phyloP scores from a whole-genome alignment of 2,888 invertebrate genomes.

The Anorthoa munda region DNA sequence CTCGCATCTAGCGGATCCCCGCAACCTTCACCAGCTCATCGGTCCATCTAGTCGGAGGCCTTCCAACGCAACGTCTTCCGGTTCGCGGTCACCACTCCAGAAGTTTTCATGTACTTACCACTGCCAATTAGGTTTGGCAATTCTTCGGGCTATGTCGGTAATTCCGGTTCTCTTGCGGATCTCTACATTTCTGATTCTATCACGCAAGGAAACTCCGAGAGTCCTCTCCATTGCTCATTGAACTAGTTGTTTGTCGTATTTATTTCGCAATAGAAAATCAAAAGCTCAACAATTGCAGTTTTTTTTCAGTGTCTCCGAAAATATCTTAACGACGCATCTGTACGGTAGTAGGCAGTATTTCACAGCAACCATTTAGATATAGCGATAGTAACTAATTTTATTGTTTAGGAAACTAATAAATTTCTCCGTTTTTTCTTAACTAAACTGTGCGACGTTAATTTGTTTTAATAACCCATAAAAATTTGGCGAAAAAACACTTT shows the following conservation, averaged over 20 bases:
- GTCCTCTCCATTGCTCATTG: too few species aligned
- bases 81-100: too few species aligned
- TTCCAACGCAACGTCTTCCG: too few species aligned
- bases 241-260: not conserved
- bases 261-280: slow-evolving; percentile 5
- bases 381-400: slow-evolving; percentile 85
- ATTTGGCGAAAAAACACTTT: slow-evolving; percentile 80
- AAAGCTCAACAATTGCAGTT: slow-evolving; percentile 24
- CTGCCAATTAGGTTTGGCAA: too few species aligned
- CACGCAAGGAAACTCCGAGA: too few species aligned
- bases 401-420: slow-evolving; percentile 88
- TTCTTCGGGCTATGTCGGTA: too few species aligned
- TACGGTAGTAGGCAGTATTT: slow-evolving; percentile 75
- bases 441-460: slow-evolving; percentile 78
- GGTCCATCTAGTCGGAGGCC: too few species aligned
- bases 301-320: slow-evolving; percentile 49
- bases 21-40: too few species aligned
- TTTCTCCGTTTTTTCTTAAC: slow-evolving; percentile 75
- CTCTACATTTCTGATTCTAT: too few species aligned
- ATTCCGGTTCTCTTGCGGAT: too few species aligned
- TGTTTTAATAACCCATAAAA: slow-evolving; percentile 88
- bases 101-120: too few species aligned
- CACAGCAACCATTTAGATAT: slow-evolving; percentile 83
- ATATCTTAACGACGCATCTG: slow-evolving; percentile 79
- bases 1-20: too few species aligned